Evolutionary conservation across 1,140 invertebrate genomes (phyloP).

Genomic region (Pseudomyrmex cubaensis): DNA sequence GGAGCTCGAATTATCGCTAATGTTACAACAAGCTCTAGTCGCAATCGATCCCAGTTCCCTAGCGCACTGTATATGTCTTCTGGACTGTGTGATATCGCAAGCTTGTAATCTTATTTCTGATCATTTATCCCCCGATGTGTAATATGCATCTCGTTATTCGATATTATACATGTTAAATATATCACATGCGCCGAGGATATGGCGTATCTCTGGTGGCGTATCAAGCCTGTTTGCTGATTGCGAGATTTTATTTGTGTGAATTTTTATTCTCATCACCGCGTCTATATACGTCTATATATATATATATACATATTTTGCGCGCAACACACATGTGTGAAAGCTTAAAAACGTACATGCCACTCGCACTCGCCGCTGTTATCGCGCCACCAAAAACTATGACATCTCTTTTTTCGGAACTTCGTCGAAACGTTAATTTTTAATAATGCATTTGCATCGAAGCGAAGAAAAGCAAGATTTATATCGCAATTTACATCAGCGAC

Average conservation of each 20-base stretch:
- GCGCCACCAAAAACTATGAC: not conserved
- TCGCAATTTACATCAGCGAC: conserved; percentile 14
- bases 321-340: not conserved
- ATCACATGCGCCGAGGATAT: not conserved
- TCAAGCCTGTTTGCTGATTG: conserved; percentile 16
- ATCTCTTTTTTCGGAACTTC: conserved; percentile 4
- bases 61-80: not conserved
- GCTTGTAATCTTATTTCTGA: conserved; percentile 9
- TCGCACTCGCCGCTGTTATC: conserved; percentile 10
- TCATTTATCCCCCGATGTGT: not conserved
- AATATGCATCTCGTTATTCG: not conserved
- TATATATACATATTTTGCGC: no score
- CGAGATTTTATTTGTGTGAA: conserved; percentile 22
- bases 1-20: conserved; percentile 17
- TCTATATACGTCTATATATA: no score
- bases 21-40: conserved; percentile 2
- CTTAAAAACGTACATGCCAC: conserved; percentile 6
- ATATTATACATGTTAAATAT: conserved; percentile 36
- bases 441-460: conserved; percentile 1
- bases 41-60: not conserved
- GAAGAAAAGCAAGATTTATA: conserved; percentile 23
- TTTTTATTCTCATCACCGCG: conserved; percentile 28
- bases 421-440: conserved; percentile 48
- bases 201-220: not conserved
- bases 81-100: conserved; percentile 1